Evolutionary conservation across 2,888 invertebrate genomes (phyloP).

Genomic region (Ichneumon xanthorius): DNA sequence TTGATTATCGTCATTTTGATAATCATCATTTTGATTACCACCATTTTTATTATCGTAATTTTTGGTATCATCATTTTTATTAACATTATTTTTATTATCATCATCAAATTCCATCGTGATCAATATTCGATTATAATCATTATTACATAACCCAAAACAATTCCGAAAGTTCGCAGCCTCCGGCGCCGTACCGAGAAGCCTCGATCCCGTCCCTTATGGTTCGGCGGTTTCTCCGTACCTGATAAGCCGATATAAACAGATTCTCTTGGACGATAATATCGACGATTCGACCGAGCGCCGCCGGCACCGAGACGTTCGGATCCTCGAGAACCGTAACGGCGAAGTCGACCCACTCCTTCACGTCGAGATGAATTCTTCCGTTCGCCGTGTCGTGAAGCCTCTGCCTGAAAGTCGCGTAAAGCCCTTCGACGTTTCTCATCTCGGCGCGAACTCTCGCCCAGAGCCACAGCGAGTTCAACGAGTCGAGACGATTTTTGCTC

Average conservation of each 20-base stretch:
- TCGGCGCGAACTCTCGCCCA: constrained; percentile 89
- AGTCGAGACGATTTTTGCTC: constrained; percentile 72
- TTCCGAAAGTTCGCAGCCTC: no score
- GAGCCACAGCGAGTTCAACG: constrained; percentile 86
- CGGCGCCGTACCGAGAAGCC: no score
- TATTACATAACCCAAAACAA: no score
- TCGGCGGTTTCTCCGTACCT: constrained; percentile 86
- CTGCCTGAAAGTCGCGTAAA: constrained; percentile 89
- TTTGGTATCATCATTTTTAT: not conserved
- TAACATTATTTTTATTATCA: not conserved
- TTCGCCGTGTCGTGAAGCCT: constrained; percentile 85
- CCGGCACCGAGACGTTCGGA: constrained; percentile 87
- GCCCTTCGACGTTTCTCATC: constrained; percentile 87
- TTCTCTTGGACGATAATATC: constrained; percentile 88
- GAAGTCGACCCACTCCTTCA: constrained; percentile 88
- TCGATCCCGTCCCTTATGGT: no score
- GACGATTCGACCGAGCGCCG: constrained; percentile 87
- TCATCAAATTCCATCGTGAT: not conserved
- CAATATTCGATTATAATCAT: no score
- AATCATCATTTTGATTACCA: no score
- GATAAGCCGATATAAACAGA: constrained; percentile 88
- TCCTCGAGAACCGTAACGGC: constrained; percentile 89
- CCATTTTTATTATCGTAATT: no score
- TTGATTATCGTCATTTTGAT: no score
- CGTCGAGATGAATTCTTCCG: constrained; percentile 82